A percentile compares a stretch with the other conserved stretches of the same genome.
These are phyloP conservation scores for Zaprionus tsacasi DNA, from an alignment of 1,140 invertebrate genomes.

Conservation along the genomic window DNA sequence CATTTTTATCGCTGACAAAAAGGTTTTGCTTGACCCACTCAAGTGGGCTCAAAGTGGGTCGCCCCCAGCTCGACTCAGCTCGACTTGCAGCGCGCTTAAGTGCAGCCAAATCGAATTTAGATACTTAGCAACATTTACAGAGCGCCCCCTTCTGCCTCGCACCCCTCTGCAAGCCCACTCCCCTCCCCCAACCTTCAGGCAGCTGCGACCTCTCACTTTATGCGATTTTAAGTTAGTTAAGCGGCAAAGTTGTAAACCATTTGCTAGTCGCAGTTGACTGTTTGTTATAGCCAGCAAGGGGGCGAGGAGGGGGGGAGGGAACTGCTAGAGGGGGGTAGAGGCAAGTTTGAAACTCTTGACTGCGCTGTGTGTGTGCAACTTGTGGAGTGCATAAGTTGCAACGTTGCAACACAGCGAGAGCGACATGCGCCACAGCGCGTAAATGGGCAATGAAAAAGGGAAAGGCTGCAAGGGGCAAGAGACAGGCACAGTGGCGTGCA, in stretches of 20 bases:
- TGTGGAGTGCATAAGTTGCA: constrained; percentile 68
- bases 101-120: constrained; percentile 74
- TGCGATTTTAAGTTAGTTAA: constrained; percentile 64
- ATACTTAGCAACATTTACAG: constrained; percentile 51
- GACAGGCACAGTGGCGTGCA: background rate
- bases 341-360: constrained; percentile 37
- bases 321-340: background rate
- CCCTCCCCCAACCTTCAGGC: background rate
- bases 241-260: constrained; percentile 73
- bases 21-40: constrained; percentile 80
- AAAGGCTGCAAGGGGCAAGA: constrained; percentile 5
- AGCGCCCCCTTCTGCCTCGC: constrained; percentile 30
- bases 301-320: too few relatives aligned
- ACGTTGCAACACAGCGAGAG: constrained; percentile 18
- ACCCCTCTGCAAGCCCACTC: background rate
- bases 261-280: constrained; percentile 44
- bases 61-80: constrained; percentile 28
- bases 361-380: constrained; percentile 52
- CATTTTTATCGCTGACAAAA: constrained; percentile 76
- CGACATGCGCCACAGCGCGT: constrained; percentile 12
- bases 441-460: constrained; percentile 20
- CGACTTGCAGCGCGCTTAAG: constrained; percentile 53
- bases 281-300: constrained; percentile 14
- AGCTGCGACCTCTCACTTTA: constrained; percentile 56
- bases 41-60: constrained; percentile 60